Conservation (phyloP, 2,797 vertebrate genomes). For the Manis crassicaudata region DNA sequence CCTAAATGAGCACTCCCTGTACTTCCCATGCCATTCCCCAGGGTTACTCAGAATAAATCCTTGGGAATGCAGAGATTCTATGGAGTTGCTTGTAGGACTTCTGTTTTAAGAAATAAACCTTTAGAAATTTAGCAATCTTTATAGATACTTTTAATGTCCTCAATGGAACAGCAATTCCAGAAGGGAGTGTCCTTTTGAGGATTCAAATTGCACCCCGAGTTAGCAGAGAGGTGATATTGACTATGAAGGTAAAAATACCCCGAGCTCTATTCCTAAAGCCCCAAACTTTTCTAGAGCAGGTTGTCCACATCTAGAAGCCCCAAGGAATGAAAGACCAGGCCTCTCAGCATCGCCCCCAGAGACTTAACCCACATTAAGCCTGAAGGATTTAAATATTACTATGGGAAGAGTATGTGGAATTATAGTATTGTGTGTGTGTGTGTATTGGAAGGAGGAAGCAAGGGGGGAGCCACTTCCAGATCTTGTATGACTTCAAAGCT, state of each 20-base stretch:
- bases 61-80: neutral
- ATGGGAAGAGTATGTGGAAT: neutral
- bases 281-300: neutral
- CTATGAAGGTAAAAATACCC: neutral
- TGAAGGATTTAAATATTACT: neutral
- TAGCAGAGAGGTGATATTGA: neutral
- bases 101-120: neutral
- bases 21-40: neutral
- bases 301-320: neutral
- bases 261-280: neutral
- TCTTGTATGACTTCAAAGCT: conserved; percentile 1
- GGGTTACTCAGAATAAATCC: neutral
- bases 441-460: neutral
- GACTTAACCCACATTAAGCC: neutral
- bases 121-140: conserved; percentile 21
- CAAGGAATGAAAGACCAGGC: neutral
- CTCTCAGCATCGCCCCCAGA: neutral
- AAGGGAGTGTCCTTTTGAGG: neutral
- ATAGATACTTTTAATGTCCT: neutral
- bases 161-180: neutral
- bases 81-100: neutral
- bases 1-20: conserved; percentile 19
- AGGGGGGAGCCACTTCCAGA: neutral
- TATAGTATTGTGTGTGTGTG: neutral
- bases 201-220: neutral